Base-by-base conservation (phyloP, 2,797 vertebrate species). In the Anas acuta region DNA sequence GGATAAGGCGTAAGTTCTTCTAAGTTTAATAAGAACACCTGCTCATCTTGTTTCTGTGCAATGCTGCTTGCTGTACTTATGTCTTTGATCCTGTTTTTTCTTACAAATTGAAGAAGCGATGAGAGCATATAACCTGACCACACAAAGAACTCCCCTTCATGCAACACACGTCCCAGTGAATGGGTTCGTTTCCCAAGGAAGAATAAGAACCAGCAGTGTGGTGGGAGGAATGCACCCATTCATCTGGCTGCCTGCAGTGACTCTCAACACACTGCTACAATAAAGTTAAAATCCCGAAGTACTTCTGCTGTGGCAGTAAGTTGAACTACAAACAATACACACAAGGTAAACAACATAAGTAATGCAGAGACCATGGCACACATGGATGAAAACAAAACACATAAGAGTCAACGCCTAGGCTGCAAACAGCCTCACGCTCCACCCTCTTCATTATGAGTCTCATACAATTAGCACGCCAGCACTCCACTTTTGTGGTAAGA, bases 181-280 rank as follows among this genome's bases (percentile, higher is more conserved):
- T 1, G 7, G 43, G 14, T 35, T 83, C 21, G 1, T 41, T 61
- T 74, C 45, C 33, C 37, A 28, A 33, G 16, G 1, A 15, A 21
- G 17, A 39, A 20, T 9, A 32, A 23, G 39, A 49, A 30, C 3
- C 2, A 7, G 47, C 0, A 0, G 28, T 20, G 20, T 8, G 77
- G 14, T 22, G 2, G 6, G 37, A 66, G 69, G n/a, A 28, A 37
- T 3, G 1, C 0, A 0, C 16, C 75, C 51, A 0, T 25, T 49
- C 11, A 1, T 28, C 67, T 70, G 13, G 8, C 37, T 47, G 35
- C 8, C 28, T 62, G 54, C 17, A 6, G 26, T 5, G 37, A 9
- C 87, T 54, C 79, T 9, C 33, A 78, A 13, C 47, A 17, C 53
- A 9, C 3, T 5, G 2, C 60, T 18, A 3, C 1, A 33, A 66